These are phyloP conservation scores for Porites lobata DNA, from an alignment of 92 coral and sea anemone genomes.

Conservation along the genomic window DNA sequence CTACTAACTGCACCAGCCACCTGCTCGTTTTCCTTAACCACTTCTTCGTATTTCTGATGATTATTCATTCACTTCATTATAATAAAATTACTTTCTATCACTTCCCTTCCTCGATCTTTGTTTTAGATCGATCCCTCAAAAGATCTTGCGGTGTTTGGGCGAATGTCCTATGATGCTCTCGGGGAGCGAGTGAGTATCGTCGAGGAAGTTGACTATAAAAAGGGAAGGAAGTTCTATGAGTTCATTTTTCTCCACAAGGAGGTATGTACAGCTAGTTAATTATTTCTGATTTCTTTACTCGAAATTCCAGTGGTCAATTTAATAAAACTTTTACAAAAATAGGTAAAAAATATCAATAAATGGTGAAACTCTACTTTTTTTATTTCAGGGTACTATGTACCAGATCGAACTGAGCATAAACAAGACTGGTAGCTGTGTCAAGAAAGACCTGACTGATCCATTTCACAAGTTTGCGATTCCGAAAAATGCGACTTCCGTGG, in stretches of 20 bases:
- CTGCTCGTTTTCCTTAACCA: no score
- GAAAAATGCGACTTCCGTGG: slow-evolving; percentile 33
- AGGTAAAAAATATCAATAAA: background rate
- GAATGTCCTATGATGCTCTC: slow-evolving; percentile 31
- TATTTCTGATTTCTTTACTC: no score
- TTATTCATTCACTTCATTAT: background rate
- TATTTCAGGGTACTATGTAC: slow-evolving; percentile 37
- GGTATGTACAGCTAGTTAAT: slow-evolving; percentile 12
- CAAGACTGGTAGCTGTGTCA: slow-evolving; percentile 55
- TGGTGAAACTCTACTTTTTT: background rate
- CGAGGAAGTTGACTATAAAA: slow-evolving; percentile 49
- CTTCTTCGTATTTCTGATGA: background rate
- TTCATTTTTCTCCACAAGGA: slow-evolving; percentile 56
- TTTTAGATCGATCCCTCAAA: slow-evolving; percentile 58
- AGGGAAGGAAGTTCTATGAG: slow-evolving; percentile 56
- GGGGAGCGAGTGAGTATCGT: slow-evolving; percentile 51
- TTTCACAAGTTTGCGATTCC: slow-evolving; percentile 59
- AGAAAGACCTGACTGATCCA: slow-evolving; percentile 42
- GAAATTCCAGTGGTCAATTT: background rate
- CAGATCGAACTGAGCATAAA: slow-evolving; percentile 54
- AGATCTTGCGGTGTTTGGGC: slow-evolving; percentile 20
- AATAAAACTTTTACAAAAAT: background rate
- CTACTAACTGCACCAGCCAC: no score
- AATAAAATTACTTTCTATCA: background rate
- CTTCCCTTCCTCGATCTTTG: background rate